These are phyloP conservation scores for Drosophila serrata DNA, from an alignment of 1,140 invertebrate genomes.

Conservation along the genomic window DNA sequence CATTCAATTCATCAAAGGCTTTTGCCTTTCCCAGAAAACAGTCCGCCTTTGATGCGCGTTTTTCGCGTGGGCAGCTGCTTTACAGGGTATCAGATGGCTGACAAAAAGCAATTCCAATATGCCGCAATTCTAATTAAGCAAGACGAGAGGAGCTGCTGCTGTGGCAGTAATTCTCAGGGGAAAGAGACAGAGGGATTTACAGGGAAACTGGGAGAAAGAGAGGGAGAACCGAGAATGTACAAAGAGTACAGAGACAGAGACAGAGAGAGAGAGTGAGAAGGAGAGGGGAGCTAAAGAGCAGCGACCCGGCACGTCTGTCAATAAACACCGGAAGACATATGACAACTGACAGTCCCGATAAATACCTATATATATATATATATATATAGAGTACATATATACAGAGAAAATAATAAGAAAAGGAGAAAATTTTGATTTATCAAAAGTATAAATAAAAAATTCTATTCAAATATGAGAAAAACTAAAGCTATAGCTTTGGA, in stretches of 20 bases:
- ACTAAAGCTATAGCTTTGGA: no score
- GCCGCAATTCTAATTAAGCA: constrained; percentile 28
- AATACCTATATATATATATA: background rate
- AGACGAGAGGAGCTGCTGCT: constrained; percentile 2
- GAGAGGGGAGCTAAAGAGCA: constrained; percentile 15
- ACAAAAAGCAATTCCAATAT: constrained; percentile 19
- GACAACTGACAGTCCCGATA: constrained; percentile 21
- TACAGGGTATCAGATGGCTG: constrained; percentile 25
- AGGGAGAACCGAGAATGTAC: background rate
- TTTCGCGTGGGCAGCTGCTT: background rate
- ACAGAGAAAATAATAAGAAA: background rate
- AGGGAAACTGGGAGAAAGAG: background rate
- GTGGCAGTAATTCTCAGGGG: constrained; percentile 11
- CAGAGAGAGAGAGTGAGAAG: background rate
- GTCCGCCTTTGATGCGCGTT: background rate
- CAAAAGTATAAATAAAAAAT: background rate
- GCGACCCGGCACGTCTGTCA: constrained; percentile 34
- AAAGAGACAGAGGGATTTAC: background rate
- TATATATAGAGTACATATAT: background rate
- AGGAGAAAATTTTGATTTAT: background rate
- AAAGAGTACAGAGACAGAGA: background rate
- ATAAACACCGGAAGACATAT: constrained; percentile 30
- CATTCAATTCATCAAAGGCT: background rate
- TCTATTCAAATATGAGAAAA: background rate
- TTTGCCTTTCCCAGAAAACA: background rate